Evolutionary conservation across 1,140 invertebrate genomes (phyloP).

Genomic region (Sarcophaga bullata): DNA sequence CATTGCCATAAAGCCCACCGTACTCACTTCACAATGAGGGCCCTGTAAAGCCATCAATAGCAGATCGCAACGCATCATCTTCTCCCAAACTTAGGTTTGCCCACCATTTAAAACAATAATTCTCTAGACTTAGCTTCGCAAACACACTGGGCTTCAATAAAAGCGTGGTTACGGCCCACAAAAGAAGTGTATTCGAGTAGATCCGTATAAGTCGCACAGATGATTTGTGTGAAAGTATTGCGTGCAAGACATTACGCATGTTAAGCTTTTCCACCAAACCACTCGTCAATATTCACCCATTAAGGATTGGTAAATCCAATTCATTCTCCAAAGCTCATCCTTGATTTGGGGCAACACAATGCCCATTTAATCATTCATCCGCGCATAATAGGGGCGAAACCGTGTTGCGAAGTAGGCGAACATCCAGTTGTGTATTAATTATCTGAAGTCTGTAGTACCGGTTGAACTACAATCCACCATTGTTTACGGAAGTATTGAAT

Average conservation of each 20-base stretch:
- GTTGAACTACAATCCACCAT: conserved; percentile 95
- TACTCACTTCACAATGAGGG: conserved; percentile 89
- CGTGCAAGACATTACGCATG: conserved; percentile 77
- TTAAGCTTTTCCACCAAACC: conserved; percentile 78
- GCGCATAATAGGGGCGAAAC: conserved; percentile 88
- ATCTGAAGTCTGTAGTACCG: conserved; percentile 76
- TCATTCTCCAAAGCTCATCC: conserved; percentile 75
- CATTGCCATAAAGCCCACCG: conserved; percentile 84
- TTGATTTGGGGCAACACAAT: conserved; percentile 77
- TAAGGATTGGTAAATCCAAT: conserved; percentile 77
- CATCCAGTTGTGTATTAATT: conserved; percentile 75
- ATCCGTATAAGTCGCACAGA: conserved; percentile 80
- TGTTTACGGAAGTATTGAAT: conserved; percentile 77
- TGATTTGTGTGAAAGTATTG: conserved; percentile 77
- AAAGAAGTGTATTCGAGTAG: conserved; percentile 90
- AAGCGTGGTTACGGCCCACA: conserved; percentile 85
- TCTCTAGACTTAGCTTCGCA: conserved; percentile 70
- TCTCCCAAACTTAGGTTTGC: conserved; percentile 67
- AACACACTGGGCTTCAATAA: conserved; percentile 79
- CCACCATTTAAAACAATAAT: conserved; percentile 79
- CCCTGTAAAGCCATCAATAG: conserved; percentile 79
- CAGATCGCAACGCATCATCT: conserved; percentile 74
- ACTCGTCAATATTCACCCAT: conserved; percentile 87
- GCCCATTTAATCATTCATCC: conserved; percentile 87
- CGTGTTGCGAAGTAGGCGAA: conserved; percentile 91